Evolutionary conservation across 1,140 invertebrate species (phyloP).

Genomic region (Berghia stephanieae): DNA sequence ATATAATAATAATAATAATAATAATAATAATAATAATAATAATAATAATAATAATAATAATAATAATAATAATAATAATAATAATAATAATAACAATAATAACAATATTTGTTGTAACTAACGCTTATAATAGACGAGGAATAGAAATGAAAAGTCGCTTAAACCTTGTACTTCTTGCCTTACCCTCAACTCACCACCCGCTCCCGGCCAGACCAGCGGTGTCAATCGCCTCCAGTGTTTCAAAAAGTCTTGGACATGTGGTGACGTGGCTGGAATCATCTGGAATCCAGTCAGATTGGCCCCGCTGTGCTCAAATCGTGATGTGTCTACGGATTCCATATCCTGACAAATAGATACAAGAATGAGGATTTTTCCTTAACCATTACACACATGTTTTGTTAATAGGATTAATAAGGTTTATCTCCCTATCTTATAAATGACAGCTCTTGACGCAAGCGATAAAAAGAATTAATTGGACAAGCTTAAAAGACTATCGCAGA

Average conservation of each 20-base stretch:
- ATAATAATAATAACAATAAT: not conserved
- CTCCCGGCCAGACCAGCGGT: constrained; percentile 45
- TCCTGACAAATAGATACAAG: too few relatives aligned
- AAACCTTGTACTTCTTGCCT: not conserved
- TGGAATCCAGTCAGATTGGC: constrained; percentile 68
- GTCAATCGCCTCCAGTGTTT: constrained; percentile 43
- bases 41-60: not conserved
- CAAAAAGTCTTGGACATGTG: constrained; percentile 43
- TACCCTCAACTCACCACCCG: constrained; percentile 32
- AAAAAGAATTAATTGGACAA: too few relatives aligned
- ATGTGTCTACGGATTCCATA: constrained; percentile 58
- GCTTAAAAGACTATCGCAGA: too few relatives aligned
- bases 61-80: not conserved
- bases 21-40: not conserved
- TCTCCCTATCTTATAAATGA: too few relatives aligned
- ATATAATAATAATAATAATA: not conserved
- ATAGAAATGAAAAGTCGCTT: too few relatives aligned
- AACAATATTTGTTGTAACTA: too few relatives aligned
- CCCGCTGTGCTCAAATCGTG: constrained; percentile 64
- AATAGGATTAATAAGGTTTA: too few relatives aligned
- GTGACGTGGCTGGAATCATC: constrained; percentile 44
- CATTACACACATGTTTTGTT: too few relatives aligned
- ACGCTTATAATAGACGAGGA: too few relatives aligned
- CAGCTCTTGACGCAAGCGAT: too few relatives aligned
- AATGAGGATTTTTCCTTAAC: too few relatives aligned